Percentiles rank a stretch among this genome's conserved stretches.
Conservation (phyloP, 1,140 invertebrate genomes). For the Camponotus floridanus region DNA sequence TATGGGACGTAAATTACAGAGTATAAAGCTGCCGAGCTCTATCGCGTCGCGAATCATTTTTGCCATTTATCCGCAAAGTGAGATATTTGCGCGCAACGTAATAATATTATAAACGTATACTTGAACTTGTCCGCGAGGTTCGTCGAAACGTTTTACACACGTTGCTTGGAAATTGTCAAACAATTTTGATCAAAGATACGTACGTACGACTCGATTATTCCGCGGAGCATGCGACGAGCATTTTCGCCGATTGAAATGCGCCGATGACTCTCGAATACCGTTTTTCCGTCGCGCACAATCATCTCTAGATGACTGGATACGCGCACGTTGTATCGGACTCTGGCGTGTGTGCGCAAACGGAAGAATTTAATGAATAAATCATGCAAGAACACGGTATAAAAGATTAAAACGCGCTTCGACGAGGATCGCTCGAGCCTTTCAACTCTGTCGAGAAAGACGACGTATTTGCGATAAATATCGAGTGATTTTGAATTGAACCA, state of each 20-base stretch:
- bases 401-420: constrained; percentile 57
- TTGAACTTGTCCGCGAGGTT: constrained; percentile 8
- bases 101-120: neutral
- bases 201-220: constrained; percentile 40
- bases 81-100: neutral
- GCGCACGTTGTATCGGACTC: neutral
- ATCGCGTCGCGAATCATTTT: constrained; percentile 6
- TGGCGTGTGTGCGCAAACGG: constrained; percentile 17
- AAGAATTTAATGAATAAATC: constrained; percentile 63
- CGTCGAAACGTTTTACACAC: constrained; percentile 4
- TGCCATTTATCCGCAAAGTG: neutral
- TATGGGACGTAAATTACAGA: constrained; percentile 15
- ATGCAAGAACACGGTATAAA: constrained; percentile 44
- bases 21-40: neutral
- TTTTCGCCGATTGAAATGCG: constrained; percentile 47
- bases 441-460: neutral
- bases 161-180: constrained; percentile 25
- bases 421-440: constrained; percentile 42
- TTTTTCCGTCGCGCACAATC: constrained; percentile 44
- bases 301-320: constrained; percentile 22
- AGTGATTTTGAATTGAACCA: neutral
- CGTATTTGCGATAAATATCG: too few species aligned
- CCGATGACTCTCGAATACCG: constrained; percentile 52
- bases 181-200: constrained; percentile 18
- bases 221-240: constrained; percentile 35